These are phyloP conservation scores for Boleophthalmus pectinirostris DNA, from an alignment of 2,113 vertebrate genomes.

Conservation along the genomic window DNA sequence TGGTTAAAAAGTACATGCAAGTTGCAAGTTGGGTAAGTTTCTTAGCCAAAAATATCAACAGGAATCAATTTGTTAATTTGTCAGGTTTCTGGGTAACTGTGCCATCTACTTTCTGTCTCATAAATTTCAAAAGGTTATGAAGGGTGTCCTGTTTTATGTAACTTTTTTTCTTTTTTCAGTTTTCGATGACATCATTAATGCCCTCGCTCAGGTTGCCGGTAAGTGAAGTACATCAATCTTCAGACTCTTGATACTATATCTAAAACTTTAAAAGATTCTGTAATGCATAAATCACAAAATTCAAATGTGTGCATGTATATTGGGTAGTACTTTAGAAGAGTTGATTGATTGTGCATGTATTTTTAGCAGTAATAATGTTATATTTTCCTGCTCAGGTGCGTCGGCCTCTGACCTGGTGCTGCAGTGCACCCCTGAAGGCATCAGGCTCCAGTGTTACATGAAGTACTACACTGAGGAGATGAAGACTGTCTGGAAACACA, in stretches of 20 bases:
- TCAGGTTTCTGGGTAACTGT: not conserved
- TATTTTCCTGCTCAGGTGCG: constrained; percentile 70
- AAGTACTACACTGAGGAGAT: constrained; percentile 97
- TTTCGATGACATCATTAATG: constrained; percentile 91
- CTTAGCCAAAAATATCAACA: not conserved
- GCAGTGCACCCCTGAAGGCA: constrained; percentile 94
- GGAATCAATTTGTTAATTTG: not conserved
- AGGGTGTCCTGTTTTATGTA: not conserved
- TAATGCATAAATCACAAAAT: too few species aligned
- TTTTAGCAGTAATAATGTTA: too few species aligned
- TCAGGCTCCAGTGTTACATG: constrained; percentile 93
- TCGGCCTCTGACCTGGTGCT: constrained; percentile 92
- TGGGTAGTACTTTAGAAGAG: too few species aligned
- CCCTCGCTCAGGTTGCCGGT: constrained; percentile 87
- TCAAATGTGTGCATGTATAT: too few species aligned
- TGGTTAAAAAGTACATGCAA: not conserved
- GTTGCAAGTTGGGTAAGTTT: not conserved
- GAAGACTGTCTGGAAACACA: constrained; percentile 92
- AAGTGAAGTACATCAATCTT: constrained; percentile 44
- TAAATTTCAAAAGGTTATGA: too few species aligned
- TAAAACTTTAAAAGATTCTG: too few species aligned
- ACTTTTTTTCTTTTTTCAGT: constrained; percentile 72
- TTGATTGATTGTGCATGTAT: too few species aligned
- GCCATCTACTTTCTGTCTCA: not conserved
- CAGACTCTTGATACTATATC: too few species aligned